These are phyloP conservation scores for Orthonyx spaldingii DNA, from an alignment of 2,113 vertebrate species.

Conservation along the genomic window DNA sequence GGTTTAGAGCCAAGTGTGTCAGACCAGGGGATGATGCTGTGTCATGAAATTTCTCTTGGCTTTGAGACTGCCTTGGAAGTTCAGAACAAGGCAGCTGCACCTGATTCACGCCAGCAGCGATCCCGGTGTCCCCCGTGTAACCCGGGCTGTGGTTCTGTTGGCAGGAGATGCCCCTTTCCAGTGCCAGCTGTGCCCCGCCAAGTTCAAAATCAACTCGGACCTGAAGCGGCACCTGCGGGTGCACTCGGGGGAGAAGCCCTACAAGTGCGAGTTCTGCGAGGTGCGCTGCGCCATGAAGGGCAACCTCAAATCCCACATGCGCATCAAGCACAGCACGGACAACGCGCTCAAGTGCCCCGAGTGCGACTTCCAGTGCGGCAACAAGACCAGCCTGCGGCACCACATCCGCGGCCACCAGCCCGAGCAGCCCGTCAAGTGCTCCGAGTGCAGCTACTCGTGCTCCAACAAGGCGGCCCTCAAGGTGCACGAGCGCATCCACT, in stretches of 20 bases:
- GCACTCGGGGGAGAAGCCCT: slow-evolving; percentile 96
- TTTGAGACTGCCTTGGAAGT: fast-evolving
- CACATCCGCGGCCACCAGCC: slow-evolving; percentile 88
- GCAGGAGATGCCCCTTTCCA: slow-evolving; percentile 91
- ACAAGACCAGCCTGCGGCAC: slow-evolving; percentile 85
- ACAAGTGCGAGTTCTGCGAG: slow-evolving; percentile 92
- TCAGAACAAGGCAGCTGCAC: background rate
- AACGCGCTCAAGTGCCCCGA: slow-evolving; percentile 82
- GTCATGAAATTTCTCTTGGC: background rate
- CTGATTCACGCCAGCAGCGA: fast-evolving
- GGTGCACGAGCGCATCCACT: slow-evolving; percentile 89
- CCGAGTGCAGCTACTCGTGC: slow-evolving; percentile 90
- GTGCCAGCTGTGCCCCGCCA: slow-evolving; percentile 91
- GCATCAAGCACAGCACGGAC: slow-evolving; percentile 87
- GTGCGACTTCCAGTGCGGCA: slow-evolving; percentile 90
- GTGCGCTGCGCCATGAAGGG: slow-evolving; percentile 98
- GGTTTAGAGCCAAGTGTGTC: background rate
- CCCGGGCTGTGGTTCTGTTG: background rate
- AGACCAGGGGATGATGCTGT: background rate
- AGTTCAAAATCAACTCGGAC: slow-evolving; percentile 99
- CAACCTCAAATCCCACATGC: slow-evolving; percentile 93
- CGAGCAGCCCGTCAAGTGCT: slow-evolving; percentile 83
- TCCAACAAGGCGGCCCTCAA: slow-evolving; percentile 90
- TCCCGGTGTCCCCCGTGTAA: background rate
- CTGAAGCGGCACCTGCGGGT: slow-evolving; percentile 93